A percentile compares a stretch with the other conserved stretches of the same genome.
Evolutionary conservation across 2,888 invertebrate species (phyloP).

Genomic region (Eutolmus rufibarbis): DNA sequence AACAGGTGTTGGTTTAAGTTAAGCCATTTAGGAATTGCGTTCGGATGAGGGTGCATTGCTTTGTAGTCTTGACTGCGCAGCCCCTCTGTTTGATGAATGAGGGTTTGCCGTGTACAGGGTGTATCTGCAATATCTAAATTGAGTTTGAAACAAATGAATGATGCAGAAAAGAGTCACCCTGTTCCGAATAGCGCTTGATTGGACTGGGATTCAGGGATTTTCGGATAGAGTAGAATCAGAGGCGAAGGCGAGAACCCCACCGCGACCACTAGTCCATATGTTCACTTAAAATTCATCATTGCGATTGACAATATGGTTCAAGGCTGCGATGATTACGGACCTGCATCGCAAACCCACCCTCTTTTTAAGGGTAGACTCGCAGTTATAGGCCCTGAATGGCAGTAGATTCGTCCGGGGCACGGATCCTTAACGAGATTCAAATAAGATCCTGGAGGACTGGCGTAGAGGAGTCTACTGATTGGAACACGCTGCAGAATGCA

Average conservation of each 20-base stretch:
- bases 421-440: conserved; percentile 34
- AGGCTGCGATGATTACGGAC: conserved; percentile 39
- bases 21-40: conserved; percentile 40
- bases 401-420: not conserved
- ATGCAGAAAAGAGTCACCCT: not conserved
- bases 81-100: conserved; percentile 9
- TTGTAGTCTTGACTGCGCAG: conserved; percentile 7
- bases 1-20: conserved; percentile 54
- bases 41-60: conserved; percentile 39
- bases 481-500: conserved; percentile 44
- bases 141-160: not conserved
- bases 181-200: conserved; percentile 37
- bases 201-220: conserved; percentile 39
- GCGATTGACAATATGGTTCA: conserved; percentile 51
- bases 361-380: not conserved
- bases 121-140: not conserved
- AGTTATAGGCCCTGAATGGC: not conserved
- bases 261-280: conserved; percentile 55
- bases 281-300: conserved; percentile 51
- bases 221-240: not conserved
- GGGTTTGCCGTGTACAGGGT: not conserved
- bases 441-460: conserved; percentile 9
- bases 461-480: conserved; percentile 30
- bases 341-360: conserved; percentile 34
- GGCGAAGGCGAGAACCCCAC: conserved; percentile 41